These are phyloP conservation scores for Eulimnadia texana DNA, from an alignment of 1,140 invertebrate genomes.

Conservation along the genomic window DNA sequence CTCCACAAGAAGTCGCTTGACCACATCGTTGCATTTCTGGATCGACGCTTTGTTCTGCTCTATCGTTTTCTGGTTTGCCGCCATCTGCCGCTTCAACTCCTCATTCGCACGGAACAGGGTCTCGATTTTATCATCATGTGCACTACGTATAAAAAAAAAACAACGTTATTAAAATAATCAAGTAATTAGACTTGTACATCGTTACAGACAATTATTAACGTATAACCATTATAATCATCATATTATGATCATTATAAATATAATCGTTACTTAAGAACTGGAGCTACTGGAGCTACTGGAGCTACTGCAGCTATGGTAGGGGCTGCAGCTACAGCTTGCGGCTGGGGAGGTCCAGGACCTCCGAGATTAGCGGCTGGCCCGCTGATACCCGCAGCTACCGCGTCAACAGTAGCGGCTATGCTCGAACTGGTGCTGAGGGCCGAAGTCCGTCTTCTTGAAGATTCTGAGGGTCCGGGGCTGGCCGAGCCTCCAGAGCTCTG, in stretches of 20 bases:
- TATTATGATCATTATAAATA: no score
- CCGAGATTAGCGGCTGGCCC: no score
- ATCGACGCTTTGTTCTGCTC: conserved; percentile 95
- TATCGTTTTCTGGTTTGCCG: conserved; percentile 80
- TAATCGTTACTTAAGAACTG: no score
- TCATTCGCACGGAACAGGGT: conserved; percentile 52
- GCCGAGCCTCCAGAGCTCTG: neutral
- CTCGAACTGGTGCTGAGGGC: neutral
- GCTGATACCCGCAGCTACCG: neutral
- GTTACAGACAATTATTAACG: no score
- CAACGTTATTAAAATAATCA: neutral
- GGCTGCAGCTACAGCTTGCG: neutral
- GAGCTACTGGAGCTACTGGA: no score
- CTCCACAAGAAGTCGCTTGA: conserved; percentile 91
- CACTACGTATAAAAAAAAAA: neutral
- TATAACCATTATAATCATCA: no score
- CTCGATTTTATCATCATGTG: neutral
- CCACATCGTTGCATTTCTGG: conserved; percentile 89
- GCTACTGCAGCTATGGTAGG: neutral
- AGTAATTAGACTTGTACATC: no score
- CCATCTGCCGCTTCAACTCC: conserved; percentile 82
- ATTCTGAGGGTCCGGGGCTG: neutral
- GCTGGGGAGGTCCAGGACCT: neutral
- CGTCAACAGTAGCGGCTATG: neutral
- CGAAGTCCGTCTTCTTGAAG: neutral